Conservation (phyloP, 1,140 invertebrate genomes). For the Pseudomyrmex dendroicus region DNA sequence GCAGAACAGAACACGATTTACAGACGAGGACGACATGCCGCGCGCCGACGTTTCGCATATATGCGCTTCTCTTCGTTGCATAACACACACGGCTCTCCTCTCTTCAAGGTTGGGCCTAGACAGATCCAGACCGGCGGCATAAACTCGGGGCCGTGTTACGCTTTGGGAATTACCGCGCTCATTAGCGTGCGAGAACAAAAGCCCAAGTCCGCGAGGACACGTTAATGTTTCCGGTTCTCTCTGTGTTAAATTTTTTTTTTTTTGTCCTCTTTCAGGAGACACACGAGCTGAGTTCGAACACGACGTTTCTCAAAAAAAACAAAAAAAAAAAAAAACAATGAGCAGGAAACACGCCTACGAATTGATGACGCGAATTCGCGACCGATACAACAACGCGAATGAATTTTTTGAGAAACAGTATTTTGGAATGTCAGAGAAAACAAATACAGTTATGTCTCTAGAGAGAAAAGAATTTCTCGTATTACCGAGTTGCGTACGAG, state of each 20-base stretch:
- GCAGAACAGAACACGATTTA: conserved; percentile 32
- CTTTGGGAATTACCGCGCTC: conserved; percentile 62
- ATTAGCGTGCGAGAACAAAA: conserved; percentile 67
- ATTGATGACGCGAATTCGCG: conserved; percentile 1
- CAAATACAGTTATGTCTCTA: neutral
- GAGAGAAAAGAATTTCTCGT: neutral
- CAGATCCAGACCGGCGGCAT: conserved; percentile 19
- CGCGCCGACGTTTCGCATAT: conserved; percentile 34
- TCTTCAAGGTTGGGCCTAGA: conserved; percentile 55
- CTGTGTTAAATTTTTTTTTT: conserved; percentile 18
- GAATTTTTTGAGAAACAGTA: neutral
- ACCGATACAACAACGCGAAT: neutral
- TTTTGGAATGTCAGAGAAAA: neutral
- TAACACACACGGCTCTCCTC: conserved; percentile 41
- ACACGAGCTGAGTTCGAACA: conserved; percentile 36
- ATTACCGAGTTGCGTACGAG: neutral
- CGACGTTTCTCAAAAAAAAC: conserved; percentile 10
- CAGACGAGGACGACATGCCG: conserved; percentile 1
- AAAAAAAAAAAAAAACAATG: conserved; percentile 39
- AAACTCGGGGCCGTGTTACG: conserved; percentile 58
- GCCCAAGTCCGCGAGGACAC: conserved; percentile 33
- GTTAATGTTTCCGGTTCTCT: conserved; percentile 58
- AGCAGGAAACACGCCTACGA: conserved; percentile 25
- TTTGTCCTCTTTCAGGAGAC: conserved; percentile 46
- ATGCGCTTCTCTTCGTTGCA: conserved; percentile 30